phyloP scores from a whole-genome alignment of 2,113 vertebrate species.

The Eretmodus cyanostictus region DNA sequence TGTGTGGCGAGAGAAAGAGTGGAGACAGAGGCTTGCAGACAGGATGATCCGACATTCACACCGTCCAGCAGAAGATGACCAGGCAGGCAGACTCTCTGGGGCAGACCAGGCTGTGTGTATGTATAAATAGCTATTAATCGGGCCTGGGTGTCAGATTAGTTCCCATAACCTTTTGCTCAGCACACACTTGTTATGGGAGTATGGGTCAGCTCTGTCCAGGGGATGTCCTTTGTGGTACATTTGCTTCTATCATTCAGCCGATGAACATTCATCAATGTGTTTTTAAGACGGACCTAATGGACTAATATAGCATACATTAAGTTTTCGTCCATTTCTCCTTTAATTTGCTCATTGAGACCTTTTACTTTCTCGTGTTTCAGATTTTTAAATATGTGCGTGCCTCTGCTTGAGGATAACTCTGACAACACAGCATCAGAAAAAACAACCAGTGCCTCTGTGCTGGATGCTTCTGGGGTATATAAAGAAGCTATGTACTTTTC shows the following conservation, averaged over 20 bases:
- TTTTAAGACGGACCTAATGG: not conserved
- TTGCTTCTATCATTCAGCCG: slow-evolving; percentile 37
- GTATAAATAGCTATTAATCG: slow-evolving; percentile 68
- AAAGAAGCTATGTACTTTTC: not conserved
- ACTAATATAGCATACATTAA: not conserved
- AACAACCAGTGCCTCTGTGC: not conserved
- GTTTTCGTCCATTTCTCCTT: not conserved
- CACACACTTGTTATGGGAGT: slow-evolving; percentile 2
- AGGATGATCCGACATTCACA: not conserved
- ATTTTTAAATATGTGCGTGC: not conserved
- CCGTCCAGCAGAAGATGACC: not conserved
- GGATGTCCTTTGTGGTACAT: slow-evolving; percentile 16
- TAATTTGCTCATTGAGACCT: not conserved
- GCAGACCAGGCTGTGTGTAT: not conserved
- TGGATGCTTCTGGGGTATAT: not conserved
- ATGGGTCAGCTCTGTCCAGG: slow-evolving; percentile 45
- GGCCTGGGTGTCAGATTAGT: slow-evolving; percentile 62
- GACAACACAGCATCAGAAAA: not conserved
- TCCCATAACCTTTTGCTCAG: slow-evolving; percentile 59
- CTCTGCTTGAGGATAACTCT: not conserved
- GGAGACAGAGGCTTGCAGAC: not conserved
- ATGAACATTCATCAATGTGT: not conserved
- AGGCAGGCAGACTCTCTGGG: not conserved
- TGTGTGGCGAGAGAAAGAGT: not conserved
- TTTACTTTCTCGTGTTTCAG: not conserved